Percentiles rank a stretch among this genome's conserved stretches.
Conservation (phyloP, 1,140 invertebrate species). For the Calephelis virginiensis region DNA sequence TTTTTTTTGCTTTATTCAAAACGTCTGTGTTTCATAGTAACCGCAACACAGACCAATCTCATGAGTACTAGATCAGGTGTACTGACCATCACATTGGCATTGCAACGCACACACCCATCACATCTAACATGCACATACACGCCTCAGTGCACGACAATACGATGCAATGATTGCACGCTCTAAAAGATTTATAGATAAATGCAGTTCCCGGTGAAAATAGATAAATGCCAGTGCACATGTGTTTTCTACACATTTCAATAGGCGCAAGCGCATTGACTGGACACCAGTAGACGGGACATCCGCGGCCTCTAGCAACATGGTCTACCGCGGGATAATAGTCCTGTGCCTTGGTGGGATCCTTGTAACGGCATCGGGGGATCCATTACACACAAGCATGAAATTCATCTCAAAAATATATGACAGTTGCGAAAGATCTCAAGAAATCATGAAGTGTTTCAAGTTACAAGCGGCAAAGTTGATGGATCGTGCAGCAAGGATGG, state of each 20-base stretch:
- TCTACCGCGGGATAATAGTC: constrained; percentile 58
- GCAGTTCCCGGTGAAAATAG: constrained; percentile 78
- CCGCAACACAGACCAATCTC: constrained; percentile 46
- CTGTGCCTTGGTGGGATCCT: constrained; percentile 56
- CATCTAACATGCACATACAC: constrained; percentile 51
- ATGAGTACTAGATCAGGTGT: constrained; percentile 1
- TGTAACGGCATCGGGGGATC: constrained; percentile 47
- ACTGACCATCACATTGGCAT: constrained; percentile 43
- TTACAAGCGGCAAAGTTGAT: constrained; percentile 81
- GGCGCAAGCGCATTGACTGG: constrained; percentile 64
- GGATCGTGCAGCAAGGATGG: constrained; percentile 81
- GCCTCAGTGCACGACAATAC: constrained; percentile 68
- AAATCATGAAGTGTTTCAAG: constrained; percentile 84
- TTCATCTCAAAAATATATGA: constrained; percentile 79
- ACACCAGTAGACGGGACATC: constrained; percentile 50
- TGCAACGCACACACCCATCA: constrained; percentile 37
- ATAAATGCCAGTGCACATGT: constrained; percentile 77
- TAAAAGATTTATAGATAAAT: constrained; percentile 79
- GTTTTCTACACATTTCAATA: constrained; percentile 74
- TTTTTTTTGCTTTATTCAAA: too few relatives aligned
- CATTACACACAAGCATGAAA: constrained; percentile 59
- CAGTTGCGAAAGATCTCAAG: constrained; percentile 80
- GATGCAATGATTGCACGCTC: constrained; percentile 78
- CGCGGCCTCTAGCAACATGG: constrained; percentile 55
- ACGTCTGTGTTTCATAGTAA: neutral